Conservation (phyloP, 2,888 invertebrate genomes). For the Sarcophaga variegata region DNA sequence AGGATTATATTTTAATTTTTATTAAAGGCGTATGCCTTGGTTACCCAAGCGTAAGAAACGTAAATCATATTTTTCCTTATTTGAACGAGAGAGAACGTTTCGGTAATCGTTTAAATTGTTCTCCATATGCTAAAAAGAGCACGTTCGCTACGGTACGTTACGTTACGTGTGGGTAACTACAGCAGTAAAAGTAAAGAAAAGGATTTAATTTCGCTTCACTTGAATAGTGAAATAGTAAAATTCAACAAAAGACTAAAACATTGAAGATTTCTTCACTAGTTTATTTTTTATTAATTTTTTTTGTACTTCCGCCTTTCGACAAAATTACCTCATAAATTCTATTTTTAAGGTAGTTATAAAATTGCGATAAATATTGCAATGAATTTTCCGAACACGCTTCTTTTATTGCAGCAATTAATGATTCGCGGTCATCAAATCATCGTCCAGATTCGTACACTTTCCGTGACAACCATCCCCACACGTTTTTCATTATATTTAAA, state of each 20-base stretch:
- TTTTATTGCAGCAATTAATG: conserved; percentile 28
- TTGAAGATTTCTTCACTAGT: conserved; percentile 22
- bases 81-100: too few relatives aligned
- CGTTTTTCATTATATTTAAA: too few relatives aligned
- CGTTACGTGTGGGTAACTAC: too few relatives aligned
- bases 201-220: not conserved
- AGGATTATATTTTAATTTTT: too few relatives aligned
- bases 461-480: not conserved
- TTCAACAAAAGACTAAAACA: not conserved
- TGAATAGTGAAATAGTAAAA: conserved; percentile 20
- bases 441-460: conserved; percentile 11
- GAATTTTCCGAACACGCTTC: conserved; percentile 12
- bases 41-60: too few relatives aligned
- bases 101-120: too few relatives aligned
- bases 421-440: not conserved
- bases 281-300: conserved; percentile 14
- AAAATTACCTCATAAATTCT: conserved; percentile 28
- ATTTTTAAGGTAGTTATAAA: conserved; percentile 25
- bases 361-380: conserved; percentile 37
- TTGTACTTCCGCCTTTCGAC: conserved; percentile 26
- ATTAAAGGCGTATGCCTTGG: too few relatives aligned
- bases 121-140: too few relatives aligned
- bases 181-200: too few relatives aligned
- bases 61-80: too few relatives aligned
- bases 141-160: too few relatives aligned